Percentiles rank a stretch among this genome's conserved stretches.
These are phyloP conservation scores for Drosophila colorata DNA, from an alignment of 2,888 invertebrate genomes.

Conservation along the genomic window DNA sequence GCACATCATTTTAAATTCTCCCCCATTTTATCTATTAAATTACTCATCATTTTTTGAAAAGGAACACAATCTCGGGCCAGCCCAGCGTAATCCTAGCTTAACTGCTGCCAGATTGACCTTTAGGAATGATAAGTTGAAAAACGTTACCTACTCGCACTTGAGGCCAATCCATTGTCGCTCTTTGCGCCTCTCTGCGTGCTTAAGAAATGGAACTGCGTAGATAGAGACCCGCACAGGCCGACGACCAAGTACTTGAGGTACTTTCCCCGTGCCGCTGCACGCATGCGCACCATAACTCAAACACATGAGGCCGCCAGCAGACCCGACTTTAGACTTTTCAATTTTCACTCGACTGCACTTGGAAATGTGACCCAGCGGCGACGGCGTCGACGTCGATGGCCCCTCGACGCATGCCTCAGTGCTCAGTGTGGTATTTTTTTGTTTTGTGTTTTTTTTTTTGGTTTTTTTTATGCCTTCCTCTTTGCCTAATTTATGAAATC, in stretches of 20 bases:
- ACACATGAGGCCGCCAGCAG: constrained; percentile 52
- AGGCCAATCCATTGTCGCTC: constrained; percentile 32
- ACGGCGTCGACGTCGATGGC: constrained; percentile 21
- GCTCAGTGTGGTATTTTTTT: constrained; percentile 11
- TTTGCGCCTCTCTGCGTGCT: constrained; percentile 14
- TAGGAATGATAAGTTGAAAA: constrained; percentile 32
- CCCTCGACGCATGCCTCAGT: constrained; percentile 50
- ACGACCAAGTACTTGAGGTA: constrained; percentile 39
- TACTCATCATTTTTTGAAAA: constrained; percentile 19
- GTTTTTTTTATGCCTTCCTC: constrained; percentile 36
- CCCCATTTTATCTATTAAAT: constrained; percentile 10
- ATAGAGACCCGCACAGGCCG: not conserved
- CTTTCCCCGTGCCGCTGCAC: constrained; percentile 50
- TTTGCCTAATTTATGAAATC: constrained; percentile 67
- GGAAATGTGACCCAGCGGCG: constrained; percentile 53
- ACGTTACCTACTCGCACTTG: constrained; percentile 22
- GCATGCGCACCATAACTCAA: constrained; percentile 77
- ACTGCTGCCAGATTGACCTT: constrained; percentile 29
- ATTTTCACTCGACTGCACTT: constrained; percentile 59
- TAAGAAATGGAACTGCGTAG: constrained; percentile 14
- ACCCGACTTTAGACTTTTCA: constrained; percentile 39
- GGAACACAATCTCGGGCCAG: constrained; percentile 17
- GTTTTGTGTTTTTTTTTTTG: constrained; percentile 5
- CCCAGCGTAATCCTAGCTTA: constrained; percentile 34
- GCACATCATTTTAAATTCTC: not conserved